Percentiles rank a stretch among this genome's conserved stretches.
Evolutionary conservation across 2,113 vertebrate species (phyloP).

Genomic region (Eleginops maclovinus): DNA sequence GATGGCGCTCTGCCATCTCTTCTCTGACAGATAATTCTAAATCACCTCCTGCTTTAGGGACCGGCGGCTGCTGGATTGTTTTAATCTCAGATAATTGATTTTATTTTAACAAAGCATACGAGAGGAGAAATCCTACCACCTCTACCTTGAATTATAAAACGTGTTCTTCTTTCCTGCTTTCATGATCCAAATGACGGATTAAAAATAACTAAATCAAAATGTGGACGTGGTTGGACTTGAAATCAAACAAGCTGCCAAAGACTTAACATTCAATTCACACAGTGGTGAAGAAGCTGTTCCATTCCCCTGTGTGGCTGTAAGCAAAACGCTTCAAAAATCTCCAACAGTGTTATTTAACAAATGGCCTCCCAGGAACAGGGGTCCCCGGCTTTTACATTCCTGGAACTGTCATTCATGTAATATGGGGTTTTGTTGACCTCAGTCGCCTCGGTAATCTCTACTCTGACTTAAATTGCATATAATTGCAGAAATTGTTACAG

Average conservation of each 20-base stretch:
- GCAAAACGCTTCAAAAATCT: conserved; percentile 7
- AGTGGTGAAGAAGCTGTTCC: background rate
- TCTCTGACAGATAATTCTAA: conserved; percentile 66
- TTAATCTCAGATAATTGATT: conserved; percentile 78
- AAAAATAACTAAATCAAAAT: background rate
- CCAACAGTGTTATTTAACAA: conserved; percentile 40
- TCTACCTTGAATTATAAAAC: conserved; percentile 37
- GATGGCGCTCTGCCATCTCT: conserved; percentile 66
- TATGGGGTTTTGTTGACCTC: conserved; percentile 32
- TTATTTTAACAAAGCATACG: conserved; percentile 61
- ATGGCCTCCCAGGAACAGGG: conserved; percentile 15
- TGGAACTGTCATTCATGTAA: conserved; percentile 48
- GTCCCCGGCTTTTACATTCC: conserved; percentile 36
- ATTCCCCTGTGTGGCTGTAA: conserved; percentile 8
- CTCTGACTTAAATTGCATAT: conserved; percentile 50
- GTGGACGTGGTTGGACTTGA: background rate
- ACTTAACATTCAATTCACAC: background rate
- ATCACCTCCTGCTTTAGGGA: conserved; percentile 63
- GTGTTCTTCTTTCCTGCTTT: conserved; percentile 11
- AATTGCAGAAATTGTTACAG: conserved; percentile 52
- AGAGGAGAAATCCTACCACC: conserved; percentile 42
- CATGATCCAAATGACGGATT: conserved; percentile 25
- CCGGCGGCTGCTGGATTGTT: conserved; percentile 60
- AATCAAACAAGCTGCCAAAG: conserved; percentile 10
- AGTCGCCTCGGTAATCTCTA: conserved; percentile 32